phyloP scores from a whole-genome alignment of 2,888 invertebrate genomes.

The Ecdyonurus torrentis region DNA sequence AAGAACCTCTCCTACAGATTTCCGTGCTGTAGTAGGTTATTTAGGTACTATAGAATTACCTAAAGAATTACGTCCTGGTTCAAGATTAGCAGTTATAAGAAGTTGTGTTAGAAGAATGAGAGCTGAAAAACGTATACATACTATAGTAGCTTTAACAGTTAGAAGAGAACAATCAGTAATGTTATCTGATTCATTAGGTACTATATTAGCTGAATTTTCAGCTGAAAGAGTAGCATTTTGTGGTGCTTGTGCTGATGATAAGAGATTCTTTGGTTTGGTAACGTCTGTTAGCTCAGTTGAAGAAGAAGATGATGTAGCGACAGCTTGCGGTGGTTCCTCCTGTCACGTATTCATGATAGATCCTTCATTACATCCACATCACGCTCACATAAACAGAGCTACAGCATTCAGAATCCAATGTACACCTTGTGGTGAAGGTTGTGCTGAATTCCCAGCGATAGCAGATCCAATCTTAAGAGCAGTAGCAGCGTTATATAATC shows the following conservation, averaged over 20 bases:
- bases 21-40: constrained; percentile 77
- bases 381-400: constrained; percentile 60
- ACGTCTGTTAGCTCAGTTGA: constrained; percentile 42
- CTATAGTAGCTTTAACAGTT: constrained; percentile 71
- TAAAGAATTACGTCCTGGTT: constrained; percentile 55
- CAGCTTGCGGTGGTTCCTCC: constrained; percentile 41
- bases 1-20: background rate
- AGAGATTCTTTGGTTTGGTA: constrained; percentile 82
- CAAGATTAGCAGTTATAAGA: constrained; percentile 42
- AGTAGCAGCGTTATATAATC: constrained; percentile 34
- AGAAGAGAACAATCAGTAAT: constrained; percentile 31
- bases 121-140: constrained; percentile 73
- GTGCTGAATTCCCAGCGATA: constrained; percentile 77
- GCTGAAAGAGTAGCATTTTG: constrained; percentile 74
- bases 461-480: constrained; percentile 45
- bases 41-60: constrained; percentile 94
- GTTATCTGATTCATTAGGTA: constrained; percentile 59
- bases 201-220: constrained; percentile 71
- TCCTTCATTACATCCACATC: constrained; percentile 67
- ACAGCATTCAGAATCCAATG: constrained; percentile 74
- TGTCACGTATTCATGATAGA: constrained; percentile 94
- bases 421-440: constrained; percentile 40
- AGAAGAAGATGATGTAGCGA: constrained; percentile 13
- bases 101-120: constrained; percentile 77
- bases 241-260: constrained; percentile 78